phyloP scores from a whole-genome alignment of 2,888 invertebrate genomes.

The Palloptera scutellata region DNA sequence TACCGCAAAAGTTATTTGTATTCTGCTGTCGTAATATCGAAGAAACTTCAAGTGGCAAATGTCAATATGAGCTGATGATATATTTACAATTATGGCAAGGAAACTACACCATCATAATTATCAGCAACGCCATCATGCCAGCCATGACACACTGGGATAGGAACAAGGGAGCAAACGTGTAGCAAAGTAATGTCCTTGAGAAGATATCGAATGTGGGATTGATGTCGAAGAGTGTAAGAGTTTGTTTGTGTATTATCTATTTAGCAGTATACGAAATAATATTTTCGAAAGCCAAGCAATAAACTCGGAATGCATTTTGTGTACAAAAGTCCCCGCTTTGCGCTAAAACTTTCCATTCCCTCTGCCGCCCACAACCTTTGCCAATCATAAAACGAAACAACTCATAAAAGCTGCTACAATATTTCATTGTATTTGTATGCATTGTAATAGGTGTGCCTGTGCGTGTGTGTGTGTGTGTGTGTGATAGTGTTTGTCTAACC shows the following conservation, averaged over 20 bases:
- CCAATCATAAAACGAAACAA: conserved; percentile 1
- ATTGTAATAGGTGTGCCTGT: background rate
- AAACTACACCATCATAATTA: background rate
- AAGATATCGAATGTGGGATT: too few relatives aligned
- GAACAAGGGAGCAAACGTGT: too few relatives aligned
- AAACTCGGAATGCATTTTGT: conserved; percentile 50
- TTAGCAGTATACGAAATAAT: too few relatives aligned
- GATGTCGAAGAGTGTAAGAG: too few relatives aligned
- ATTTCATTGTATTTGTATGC: conserved; percentile 40
- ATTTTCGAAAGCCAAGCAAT: conserved; percentile 39
- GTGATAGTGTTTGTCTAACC: conserved; percentile 23
- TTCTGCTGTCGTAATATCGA: background rate
- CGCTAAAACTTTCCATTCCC: too few relatives aligned
- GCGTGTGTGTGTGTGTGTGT: conserved; percentile 41
- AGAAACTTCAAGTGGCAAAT: background rate
- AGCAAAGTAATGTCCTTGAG: too few relatives aligned
- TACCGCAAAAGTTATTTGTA: background rate
- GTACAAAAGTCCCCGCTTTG: too few relatives aligned
- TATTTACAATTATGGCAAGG: background rate
- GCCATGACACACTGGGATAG: too few relatives aligned
- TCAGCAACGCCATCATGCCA: background rate
- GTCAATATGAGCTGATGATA: background rate
- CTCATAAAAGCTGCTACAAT: conserved; percentile 31
- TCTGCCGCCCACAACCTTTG: conserved; percentile 30
- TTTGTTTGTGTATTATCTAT: too few relatives aligned